Evolutionary conservation across 1,140 invertebrate species (phyloP).

Genomic region (Drosophila elegans): DNA sequence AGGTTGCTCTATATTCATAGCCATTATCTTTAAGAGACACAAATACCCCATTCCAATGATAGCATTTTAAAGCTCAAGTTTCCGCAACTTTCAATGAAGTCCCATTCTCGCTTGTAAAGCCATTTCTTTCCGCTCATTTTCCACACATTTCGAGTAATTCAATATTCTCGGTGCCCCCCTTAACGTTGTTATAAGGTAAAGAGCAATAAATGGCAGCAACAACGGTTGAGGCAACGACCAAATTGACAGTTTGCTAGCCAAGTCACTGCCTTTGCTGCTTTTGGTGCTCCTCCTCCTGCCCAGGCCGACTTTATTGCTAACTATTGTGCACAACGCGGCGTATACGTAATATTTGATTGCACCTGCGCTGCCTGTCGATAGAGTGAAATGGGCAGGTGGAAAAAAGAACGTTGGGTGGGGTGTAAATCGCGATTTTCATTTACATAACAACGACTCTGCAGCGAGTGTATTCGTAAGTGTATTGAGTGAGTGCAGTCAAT

Average conservation of each 20-base stretch:
- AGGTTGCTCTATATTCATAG: not conserved
- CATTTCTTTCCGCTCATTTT: slow-evolving; percentile 45
- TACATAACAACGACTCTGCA: slow-evolving; percentile 69
- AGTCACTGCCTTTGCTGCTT: slow-evolving; percentile 25
- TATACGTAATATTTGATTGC: slow-evolving; percentile 79
- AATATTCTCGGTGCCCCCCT: slow-evolving; percentile 36
- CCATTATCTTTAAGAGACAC: not conserved
- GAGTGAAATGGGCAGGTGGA: slow-evolving; percentile 27
- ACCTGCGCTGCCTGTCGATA: slow-evolving; percentile 71
- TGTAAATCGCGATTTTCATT: slow-evolving; percentile 68
- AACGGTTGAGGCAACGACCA: slow-evolving; percentile 41
- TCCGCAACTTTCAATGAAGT: slow-evolving; percentile 21
- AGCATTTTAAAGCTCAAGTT: slow-evolving; percentile 32
- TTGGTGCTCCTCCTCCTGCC: not conserved
- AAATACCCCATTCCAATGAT: slow-evolving; percentile 23
- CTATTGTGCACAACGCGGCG: slow-evolving; percentile 55
- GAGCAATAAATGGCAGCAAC: slow-evolving; percentile 37
- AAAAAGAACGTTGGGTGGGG: not conserved
- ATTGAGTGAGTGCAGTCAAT: slow-evolving; percentile 60
- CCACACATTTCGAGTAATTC: slow-evolving; percentile 52
- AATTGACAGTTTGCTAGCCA: slow-evolving; percentile 76
- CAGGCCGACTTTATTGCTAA: slow-evolving; percentile 46
- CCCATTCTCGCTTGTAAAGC: slow-evolving; percentile 13
- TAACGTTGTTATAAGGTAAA: slow-evolving; percentile 54
- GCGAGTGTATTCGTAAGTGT: slow-evolving; percentile 21